Conservation (phyloP, 2,113 vertebrate genomes). For the Plecotus auritus region DNA sequence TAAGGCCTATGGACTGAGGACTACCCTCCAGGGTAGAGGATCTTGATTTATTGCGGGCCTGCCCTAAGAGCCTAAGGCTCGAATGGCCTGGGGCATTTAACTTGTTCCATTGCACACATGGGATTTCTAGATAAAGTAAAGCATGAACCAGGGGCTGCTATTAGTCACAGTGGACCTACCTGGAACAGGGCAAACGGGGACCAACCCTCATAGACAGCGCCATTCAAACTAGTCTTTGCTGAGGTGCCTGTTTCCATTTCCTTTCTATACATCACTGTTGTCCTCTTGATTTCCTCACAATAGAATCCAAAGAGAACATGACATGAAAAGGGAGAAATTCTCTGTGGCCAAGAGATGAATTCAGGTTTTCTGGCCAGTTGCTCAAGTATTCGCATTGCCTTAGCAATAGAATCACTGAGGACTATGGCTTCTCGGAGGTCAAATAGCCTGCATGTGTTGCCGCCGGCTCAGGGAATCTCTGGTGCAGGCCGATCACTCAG, state of each 20-base stretch:
- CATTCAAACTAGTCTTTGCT: not conserved
- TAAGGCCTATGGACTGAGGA: not conserved
- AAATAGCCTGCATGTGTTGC: fast-evolving
- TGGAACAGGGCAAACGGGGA: not conserved
- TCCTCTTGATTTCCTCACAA: not conserved
- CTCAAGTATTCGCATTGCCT: not conserved
- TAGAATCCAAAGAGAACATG: not conserved
- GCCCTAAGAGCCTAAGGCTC: not conserved
- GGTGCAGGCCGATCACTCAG: not conserved
- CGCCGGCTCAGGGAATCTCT: not conserved
- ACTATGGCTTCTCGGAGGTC: not conserved
- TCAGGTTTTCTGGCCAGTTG: not conserved
- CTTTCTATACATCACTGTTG: not conserved
- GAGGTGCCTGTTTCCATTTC: not conserved
- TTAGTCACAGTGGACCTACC: not conserved
- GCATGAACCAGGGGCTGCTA: not conserved
- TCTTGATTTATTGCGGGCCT: not conserved
- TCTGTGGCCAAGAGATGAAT: not conserved
- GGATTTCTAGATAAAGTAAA: not conserved
- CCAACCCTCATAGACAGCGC: not conserved
- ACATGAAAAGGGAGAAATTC: not conserved
- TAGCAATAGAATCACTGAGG: not conserved
- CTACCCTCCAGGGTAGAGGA: not conserved
- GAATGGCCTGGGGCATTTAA: not conserved
- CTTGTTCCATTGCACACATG: not conserved